Evolutionary conservation across 2,797 vertebrate species (phyloP), one percentile per base, ranked within the genome.

Genomic region (Hemitrygon akajei): DNA sequence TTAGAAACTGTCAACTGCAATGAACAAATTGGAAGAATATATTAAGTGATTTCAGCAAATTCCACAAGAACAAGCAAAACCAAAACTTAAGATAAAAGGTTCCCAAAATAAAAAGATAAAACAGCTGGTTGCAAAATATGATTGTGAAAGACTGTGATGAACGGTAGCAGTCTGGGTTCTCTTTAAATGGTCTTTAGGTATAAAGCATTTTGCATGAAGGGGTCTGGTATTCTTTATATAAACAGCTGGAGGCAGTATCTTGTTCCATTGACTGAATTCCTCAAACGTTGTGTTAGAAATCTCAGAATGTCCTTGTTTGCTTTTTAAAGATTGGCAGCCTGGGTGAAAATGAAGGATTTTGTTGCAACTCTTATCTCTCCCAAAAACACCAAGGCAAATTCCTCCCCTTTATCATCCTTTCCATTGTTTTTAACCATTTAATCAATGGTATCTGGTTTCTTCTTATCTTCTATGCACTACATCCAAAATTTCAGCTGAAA

Each of bases 1-100:
- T 56, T 34, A 12, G 75, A 63, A 94, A 93, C 94, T 94, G 92
- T 94, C 47, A 47, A 47, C 47, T 47, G 47, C 47, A 47, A 47
- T 47, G 47, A 47, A 47, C 4, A 3, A 47, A 47, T 47, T 47
- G 47, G 47, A 47, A 14, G 6, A 60, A 63, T n/a, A 66, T 22
- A 37, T 9, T 7, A n/a, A 87, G 63, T 63, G 30, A 56, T 30
- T 66, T 66, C 86, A 69, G 86, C 86, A 37, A n/a, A 22, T 66
- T 89, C 10, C 63, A 10, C 2, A 4, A 37, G 60, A 73, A 47
- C 22, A 47, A 56, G 34, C 37, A 37, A 71, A 20, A 40, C 25
- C 63, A 27, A 16, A 25, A 37, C 75, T 40, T 92, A 2, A 2
- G 30, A 34, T 37, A 63, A 37, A 20, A 66, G 60, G 56, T 58